Evolutionary conservation across 2,888 invertebrate species (phyloP).

Genomic region (Eupelmus urozonus): DNA sequence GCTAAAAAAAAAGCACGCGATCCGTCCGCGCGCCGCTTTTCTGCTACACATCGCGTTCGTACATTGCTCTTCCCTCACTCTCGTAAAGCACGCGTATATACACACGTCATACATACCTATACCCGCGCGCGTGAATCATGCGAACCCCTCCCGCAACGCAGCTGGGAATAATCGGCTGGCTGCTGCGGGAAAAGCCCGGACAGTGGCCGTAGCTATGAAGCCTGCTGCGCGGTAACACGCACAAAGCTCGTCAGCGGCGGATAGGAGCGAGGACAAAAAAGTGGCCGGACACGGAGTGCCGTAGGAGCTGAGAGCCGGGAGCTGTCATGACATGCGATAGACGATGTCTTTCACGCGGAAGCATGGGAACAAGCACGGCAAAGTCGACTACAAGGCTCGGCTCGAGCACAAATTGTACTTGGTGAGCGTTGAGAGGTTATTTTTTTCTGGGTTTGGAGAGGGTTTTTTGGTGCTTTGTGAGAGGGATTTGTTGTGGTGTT

Average conservation of each 20-base stretch:
- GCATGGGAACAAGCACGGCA: conserved; percentile 71
- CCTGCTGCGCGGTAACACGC: not conserved
- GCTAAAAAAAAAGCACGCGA: too few relatives aligned
- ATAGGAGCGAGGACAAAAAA: not conserved
- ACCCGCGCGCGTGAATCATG: not conserved
- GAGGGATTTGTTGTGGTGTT: too few relatives aligned
- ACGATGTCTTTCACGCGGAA: conserved; percentile 73
- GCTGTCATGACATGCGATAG: conserved; percentile 68
- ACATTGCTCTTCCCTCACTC: too few relatives aligned
- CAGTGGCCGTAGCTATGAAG: not conserved
- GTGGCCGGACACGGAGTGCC: too few relatives aligned
- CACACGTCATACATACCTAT: too few relatives aligned
- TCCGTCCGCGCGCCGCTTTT: too few relatives aligned
- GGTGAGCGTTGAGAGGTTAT: conserved; percentile 72
- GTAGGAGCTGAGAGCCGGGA: not conserved
- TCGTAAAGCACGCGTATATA: not conserved
- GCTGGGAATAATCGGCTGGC: not conserved
- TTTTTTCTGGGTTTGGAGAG: too few relatives aligned
- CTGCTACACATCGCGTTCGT: not conserved
- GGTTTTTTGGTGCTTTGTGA: too few relatives aligned
- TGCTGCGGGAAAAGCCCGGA: not conserved
- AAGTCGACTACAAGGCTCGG: conserved; percentile 80
- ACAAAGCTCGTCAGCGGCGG: too few relatives aligned
- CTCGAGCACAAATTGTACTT: conserved; percentile 82
- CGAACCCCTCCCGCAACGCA: not conserved